Evolutionary conservation across 2,113 vertebrate genomes (phyloP).

Genomic region (Nestor notabilis): DNA sequence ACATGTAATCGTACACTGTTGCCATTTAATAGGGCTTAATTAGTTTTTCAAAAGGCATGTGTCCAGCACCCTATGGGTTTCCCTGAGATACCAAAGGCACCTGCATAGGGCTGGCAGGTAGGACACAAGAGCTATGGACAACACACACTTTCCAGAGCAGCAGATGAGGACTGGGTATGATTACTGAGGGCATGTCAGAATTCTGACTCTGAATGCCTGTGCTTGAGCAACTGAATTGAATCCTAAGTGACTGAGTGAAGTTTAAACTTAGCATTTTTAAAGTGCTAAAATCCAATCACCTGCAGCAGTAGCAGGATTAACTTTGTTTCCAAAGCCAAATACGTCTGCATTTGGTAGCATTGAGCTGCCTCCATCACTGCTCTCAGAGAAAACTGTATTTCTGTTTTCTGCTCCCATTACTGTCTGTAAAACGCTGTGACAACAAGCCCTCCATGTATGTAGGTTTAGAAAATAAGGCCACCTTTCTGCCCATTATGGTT

Average conservation of each 20-base stretch:
- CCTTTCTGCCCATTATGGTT: constrained; percentile 4
- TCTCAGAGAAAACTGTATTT: not conserved
- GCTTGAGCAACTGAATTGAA: not conserved
- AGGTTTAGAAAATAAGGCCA: constrained; percentile 17
- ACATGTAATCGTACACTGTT: not conserved
- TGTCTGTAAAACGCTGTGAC: not conserved
- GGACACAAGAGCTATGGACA: not conserved
- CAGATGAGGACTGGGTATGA: not conserved
- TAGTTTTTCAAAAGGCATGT: not conserved
- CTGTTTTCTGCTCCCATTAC: not conserved
- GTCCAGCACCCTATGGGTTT: not conserved
- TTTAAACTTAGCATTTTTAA: not conserved
- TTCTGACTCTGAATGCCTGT: not conserved
- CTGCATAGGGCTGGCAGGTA: not conserved
- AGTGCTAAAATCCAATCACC: constrained; percentile 4
- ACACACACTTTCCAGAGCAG: not conserved
- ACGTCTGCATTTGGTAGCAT: not conserved
- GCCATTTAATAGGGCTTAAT: not conserved
- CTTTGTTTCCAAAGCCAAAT: not conserved
- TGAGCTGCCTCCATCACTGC: not conserved
- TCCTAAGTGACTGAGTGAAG: not conserved
- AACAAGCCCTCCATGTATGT: not conserved
- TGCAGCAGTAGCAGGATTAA: not conserved
- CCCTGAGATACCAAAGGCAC: not conserved
- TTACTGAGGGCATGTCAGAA: not conserved